Conservation (phyloP, 2,888 invertebrate species). For the Congeria kusceri region DNA sequence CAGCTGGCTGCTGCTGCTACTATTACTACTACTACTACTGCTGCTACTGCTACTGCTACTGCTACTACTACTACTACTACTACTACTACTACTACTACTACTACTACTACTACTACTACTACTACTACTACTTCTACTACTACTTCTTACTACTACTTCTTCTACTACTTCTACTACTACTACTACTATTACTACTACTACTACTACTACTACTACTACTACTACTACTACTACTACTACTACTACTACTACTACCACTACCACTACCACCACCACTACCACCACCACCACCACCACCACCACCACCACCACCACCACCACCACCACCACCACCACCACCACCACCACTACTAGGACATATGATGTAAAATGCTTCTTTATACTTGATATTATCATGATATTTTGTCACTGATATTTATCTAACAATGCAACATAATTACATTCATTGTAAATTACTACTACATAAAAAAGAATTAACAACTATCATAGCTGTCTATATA, state of each 20-base stretch:
- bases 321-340: slow-evolving; percentile 8
- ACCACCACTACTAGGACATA: not conserved
- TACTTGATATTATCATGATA: no score
- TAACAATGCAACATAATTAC: no score
- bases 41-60: slow-evolving; percentile 9
- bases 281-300: slow-evolving; percentile 7
- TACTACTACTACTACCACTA: slow-evolving; percentile 14
- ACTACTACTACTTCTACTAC: slow-evolving; percentile 11
- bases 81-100: slow-evolving; percentile 10
- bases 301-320: slow-evolving; percentile 1
- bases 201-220: slow-evolving; percentile 13
- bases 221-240: slow-evolving; percentile 6
- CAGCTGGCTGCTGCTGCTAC: not conserved
- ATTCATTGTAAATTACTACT: no score
- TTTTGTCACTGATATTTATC: no score
- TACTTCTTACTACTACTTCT: not conserved
- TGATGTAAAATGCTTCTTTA: no score
- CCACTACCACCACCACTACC: not conserved
- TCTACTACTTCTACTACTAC: slow-evolving; percentile 1
- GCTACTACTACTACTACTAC: slow-evolving; percentile 12
- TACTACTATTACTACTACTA: slow-evolving; percentile 9
- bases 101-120: slow-evolving; percentile 10
- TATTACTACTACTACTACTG: slow-evolving; percentile 8
- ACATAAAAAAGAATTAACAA: no score
- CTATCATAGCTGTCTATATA: no score